phyloP scores from a whole-genome alignment of 2,113 vertebrate species.

The Terrapene triunguis region DNA sequence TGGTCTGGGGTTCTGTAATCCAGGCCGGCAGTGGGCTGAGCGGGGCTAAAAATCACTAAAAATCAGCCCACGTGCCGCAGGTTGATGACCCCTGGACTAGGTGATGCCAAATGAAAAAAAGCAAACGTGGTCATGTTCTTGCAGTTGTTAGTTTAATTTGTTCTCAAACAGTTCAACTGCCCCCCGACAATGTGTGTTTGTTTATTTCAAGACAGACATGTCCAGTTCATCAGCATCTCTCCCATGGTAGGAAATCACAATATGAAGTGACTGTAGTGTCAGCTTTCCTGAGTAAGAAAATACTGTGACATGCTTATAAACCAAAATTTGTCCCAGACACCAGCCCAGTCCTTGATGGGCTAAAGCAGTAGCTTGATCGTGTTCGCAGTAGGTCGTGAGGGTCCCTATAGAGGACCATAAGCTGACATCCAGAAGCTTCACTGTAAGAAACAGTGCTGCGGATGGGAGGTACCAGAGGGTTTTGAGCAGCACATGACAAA shows the following conservation, averaged over 20 bases:
- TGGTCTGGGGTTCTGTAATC: no score
- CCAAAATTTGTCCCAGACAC: neutral
- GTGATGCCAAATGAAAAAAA: neutral
- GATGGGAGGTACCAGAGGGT: neutral
- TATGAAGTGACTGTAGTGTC: neutral
- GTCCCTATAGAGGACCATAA: no score
- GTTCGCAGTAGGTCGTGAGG: neutral
- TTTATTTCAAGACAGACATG: neutral
- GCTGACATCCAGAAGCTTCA: neutral
- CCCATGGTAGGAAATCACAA: neutral
- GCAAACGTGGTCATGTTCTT: neutral
- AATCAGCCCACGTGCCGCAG: no score
- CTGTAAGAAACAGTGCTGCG: neutral
- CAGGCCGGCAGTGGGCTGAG: no score
- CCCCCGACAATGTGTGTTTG: neutral
- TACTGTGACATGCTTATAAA: neutral
- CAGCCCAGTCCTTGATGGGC: fast-evolving
- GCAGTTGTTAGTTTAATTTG: neutral
- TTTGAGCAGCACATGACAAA: neutral
- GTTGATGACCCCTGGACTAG: neutral
- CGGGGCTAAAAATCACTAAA: no score
- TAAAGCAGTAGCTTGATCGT: neutral
- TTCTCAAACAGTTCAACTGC: neutral
- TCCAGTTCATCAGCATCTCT: neutral
- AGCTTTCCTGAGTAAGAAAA: neutral